Evolutionary conservation across 2,888 invertebrate genomes (phyloP).

Genomic region (Lepidochrysops patricia): DNA sequence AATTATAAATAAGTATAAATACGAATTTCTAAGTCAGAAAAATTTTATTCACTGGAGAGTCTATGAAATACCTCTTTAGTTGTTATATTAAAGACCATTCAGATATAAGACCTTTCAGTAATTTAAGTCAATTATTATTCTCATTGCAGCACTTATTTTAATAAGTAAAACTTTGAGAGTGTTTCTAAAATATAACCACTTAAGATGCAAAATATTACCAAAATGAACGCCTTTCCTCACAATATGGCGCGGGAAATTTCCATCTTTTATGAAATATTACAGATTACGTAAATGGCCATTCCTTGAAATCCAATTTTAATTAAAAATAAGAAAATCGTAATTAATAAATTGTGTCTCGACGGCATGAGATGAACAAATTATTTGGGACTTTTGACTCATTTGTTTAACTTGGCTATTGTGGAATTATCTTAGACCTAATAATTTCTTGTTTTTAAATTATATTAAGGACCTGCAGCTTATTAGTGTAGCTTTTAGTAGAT

Average conservation of each 20-base stretch:
- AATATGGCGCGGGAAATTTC: conserved; percentile 60
- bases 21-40: too few relatives aligned
- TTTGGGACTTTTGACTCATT: background rate
- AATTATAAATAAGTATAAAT: too few relatives aligned
- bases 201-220: conserved; percentile 61
- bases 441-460: background rate
- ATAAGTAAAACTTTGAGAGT: conserved; percentile 35
- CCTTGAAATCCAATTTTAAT: conserved; percentile 60
- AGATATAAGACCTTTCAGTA: too few relatives aligned
- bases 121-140: background rate
- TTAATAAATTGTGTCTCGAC: conserved; percentile 27
- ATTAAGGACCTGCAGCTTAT: too few relatives aligned
- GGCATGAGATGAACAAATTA: conserved; percentile 10
- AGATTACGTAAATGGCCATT: conserved; percentile 52
- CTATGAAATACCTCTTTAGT: too few relatives aligned
- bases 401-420: background rate
- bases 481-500: too few relatives aligned
- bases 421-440: background rate
- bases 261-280: conserved; percentile 66
- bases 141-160: background rate
- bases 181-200: conserved; percentile 55
- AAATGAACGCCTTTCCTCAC: conserved; percentile 64
- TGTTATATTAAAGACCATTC: too few relatives aligned
- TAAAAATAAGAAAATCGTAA: conserved; percentile 55
- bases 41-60: too few relatives aligned